A percentile compares a stretch with the other conserved stretches of the same genome.
These are phyloP conservation scores for Neodiprion virginianus DNA, from an alignment of 1,140 invertebrate genomes.

Conservation along the genomic window DNA sequence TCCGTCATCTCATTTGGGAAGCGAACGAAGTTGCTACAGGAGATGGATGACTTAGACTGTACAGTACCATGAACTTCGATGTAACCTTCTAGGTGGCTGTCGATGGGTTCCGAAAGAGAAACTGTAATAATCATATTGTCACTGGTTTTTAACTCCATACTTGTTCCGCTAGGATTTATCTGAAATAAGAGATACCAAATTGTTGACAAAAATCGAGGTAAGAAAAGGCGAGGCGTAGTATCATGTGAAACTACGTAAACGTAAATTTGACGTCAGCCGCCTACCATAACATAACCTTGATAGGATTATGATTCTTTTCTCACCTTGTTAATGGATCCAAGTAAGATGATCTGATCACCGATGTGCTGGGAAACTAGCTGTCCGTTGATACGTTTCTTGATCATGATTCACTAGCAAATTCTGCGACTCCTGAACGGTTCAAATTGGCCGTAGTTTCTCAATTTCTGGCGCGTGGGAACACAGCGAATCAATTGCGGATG, in stretches of 20 bases:
- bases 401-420: constrained; percentile 14
- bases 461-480: background rate
- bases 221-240: background rate
- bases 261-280: constrained; percentile 10
- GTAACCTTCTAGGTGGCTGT: constrained; percentile 39
- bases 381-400: constrained; percentile 33
- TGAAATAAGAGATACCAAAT: constrained; percentile 19
- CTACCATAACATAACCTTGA: background rate
- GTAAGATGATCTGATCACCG: constrained; percentile 39
- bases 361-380: constrained; percentile 34
- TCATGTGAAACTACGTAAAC: constrained; percentile 8
- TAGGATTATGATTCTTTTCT: constrained; percentile 15
- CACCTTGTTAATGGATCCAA: constrained; percentile 44
- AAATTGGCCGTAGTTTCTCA: background rate
- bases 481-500: background rate
- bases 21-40: constrained; percentile 34
- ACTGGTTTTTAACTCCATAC: constrained; percentile 45
- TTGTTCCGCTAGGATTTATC: constrained; percentile 44
- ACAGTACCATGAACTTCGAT: constrained; percentile 50
- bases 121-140: constrained; percentile 48
- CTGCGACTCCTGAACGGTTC: too few species aligned
- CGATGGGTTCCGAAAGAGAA: constrained; percentile 38
- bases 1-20: constrained; percentile 38
- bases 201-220: constrained; percentile 1
- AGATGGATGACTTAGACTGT: constrained; percentile 47